These are phyloP conservation scores for Arctopsyche grandis DNA, from an alignment of 1,140 invertebrate genomes.

Conservation along the genomic window DNA sequence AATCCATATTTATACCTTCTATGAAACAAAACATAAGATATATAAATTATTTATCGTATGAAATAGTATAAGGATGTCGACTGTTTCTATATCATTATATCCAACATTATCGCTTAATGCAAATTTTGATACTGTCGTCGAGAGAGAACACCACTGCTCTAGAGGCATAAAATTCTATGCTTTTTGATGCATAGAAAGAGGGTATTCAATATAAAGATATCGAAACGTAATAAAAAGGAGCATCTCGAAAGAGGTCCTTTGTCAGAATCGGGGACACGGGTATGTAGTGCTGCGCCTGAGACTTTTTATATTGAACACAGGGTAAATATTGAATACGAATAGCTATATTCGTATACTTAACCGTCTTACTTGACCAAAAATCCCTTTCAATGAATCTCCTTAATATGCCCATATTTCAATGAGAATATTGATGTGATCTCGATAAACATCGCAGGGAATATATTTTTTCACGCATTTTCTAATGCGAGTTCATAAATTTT, in stretches of 20 bases:
- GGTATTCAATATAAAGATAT: constrained; percentile 48
- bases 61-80: too few species aligned
- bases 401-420: background rate
- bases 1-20: too few species aligned
- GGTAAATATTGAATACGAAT: constrained; percentile 42
- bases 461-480: too few species aligned
- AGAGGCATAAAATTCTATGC: constrained; percentile 47
- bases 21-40: too few species aligned
- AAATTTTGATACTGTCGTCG: background rate
- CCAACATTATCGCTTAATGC: too few species aligned
- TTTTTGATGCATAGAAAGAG: constrained; percentile 50
- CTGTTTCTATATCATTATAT: too few species aligned
- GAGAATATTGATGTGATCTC: background rate
- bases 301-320: constrained; percentile 38
- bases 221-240: constrained; percentile 44
- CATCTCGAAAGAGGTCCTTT: constrained; percentile 42
- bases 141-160: constrained; percentile 15
- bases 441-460: too few species aligned
- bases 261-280: constrained; percentile 30
- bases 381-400: background rate
- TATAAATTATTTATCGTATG: background rate
- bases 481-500: too few species aligned
- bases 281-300: constrained; percentile 28
- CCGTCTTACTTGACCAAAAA: constrained; percentile 2
- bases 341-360: constrained; percentile 36